A percentile compares a stretch with the other conserved stretches of the same genome.
Evolutionary conservation across 2,888 invertebrate genomes (phyloP).

Genomic region (Drosophila nigricruria): DNA sequence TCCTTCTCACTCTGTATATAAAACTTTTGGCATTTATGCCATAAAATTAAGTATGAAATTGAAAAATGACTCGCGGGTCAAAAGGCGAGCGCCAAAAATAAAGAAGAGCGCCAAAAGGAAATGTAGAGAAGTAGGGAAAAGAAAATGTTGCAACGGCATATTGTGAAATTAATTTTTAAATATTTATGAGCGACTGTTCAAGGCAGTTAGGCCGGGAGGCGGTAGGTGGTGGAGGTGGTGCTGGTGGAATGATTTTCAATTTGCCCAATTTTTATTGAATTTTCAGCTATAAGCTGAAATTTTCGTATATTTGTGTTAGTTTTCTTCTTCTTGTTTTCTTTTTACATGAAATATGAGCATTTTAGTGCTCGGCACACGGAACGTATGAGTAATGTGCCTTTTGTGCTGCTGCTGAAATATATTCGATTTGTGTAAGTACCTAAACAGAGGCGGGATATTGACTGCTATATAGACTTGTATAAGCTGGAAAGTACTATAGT

Average conservation of each 20-base stretch:
- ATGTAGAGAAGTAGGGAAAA: background rate
- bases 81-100: conserved; percentile 25
- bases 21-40: conserved; percentile 74
- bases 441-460: background rate
- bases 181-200: conserved; percentile 76
- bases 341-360: conserved; percentile 66
- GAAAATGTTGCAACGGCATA: conserved; percentile 55
- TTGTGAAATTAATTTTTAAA: conserved; percentile 84
- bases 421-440: conserved; percentile 31
- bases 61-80: conserved; percentile 71
- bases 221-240: background rate
- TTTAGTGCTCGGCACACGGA: conserved; percentile 42
- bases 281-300: conserved; percentile 41
- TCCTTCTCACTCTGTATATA: conserved; percentile 27
- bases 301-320: conserved; percentile 31
- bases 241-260: conserved; percentile 60
- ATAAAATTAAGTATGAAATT: conserved; percentile 81
- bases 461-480: background rate
- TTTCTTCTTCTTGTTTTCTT: conserved; percentile 30
- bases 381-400: conserved; percentile 76
- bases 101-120: background rate
- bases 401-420: conserved; percentile 39
- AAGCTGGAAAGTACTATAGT: background rate
- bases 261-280: conserved; percentile 77
- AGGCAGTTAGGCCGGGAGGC: conserved; percentile 47